Evolutionary conservation across 37 sponge, comb jelly and placozoan genomes (phyloP).

Genomic region (Crambe crambe): DNA sequence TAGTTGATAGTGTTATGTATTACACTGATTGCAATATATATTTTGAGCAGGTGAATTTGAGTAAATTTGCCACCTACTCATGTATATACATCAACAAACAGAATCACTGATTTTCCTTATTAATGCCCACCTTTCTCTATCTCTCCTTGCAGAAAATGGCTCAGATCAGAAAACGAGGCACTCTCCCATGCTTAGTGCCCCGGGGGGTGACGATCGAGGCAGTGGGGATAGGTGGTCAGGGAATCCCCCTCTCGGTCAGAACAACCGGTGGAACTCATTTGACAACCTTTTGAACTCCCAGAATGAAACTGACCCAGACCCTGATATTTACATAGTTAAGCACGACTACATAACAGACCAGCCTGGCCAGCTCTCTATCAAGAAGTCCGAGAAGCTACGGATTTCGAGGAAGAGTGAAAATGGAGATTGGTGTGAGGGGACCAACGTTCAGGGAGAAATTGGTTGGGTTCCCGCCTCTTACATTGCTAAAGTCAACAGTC

Average conservation of each 20-base stretch:
- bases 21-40: no score
- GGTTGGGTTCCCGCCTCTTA: constrained; percentile 97
- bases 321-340: constrained; percentile 71
- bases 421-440: constrained; percentile 86
- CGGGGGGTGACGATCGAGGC: not conserved
- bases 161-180: not conserved
- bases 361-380: constrained; percentile 77
- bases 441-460: constrained; percentile 52
- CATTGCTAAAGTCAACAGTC: constrained; percentile 85
- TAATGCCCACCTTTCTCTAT: not conserved
- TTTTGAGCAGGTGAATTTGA: no score
- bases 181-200: not conserved
- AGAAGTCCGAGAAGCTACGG: constrained; percentile 72
- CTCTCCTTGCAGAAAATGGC: constrained; percentile 28
- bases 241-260: not conserved
- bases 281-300: constrained; percentile 57
- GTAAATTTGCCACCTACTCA: no score
- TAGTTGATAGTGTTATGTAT: no score
- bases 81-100: no score
- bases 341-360: constrained; percentile 72
- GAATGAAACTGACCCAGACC: constrained; percentile 31
- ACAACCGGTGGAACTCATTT: constrained; percentile 53
- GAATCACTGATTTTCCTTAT: not conserved
- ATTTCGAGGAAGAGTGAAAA: constrained; percentile 66
- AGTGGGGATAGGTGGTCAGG: not conserved